A percentile compares a stretch with the other conserved stretches of the same genome.
phyloP scores from a whole-genome alignment of 2,113 vertebrate genomes.

The Rhineura floridana region DNA sequence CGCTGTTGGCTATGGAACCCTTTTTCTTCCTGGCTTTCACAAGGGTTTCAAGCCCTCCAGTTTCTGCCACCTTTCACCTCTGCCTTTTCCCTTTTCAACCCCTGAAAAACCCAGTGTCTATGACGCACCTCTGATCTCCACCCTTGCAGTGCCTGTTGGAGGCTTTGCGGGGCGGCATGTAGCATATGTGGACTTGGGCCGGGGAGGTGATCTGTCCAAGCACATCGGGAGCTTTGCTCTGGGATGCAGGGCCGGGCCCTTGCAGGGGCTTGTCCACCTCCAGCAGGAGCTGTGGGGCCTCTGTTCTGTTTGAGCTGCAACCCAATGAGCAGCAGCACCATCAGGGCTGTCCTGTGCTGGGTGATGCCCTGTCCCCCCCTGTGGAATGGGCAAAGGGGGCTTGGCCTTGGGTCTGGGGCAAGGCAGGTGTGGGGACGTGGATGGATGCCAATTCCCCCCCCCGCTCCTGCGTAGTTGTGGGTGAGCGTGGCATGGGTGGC shows the following conservation, averaged over 20 bases:
- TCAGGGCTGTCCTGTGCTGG: not conserved
- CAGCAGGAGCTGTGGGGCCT: not conserved
- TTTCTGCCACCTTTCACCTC: too few relatives aligned
- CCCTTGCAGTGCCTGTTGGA: not conserved
- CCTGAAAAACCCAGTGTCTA: too few relatives aligned
- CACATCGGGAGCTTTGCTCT: not conserved
- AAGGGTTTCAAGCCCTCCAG: not conserved
- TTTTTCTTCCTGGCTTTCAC: not conserved
- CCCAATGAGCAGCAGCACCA: not conserved
- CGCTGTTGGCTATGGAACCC: not conserved
- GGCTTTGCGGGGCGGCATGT: not conserved
- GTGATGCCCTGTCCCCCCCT: not conserved
- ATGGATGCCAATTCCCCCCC: not conserved
- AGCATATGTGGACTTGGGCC: not conserved
- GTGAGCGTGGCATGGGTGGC: slow-evolving; percentile 66
- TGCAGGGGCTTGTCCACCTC: not conserved
- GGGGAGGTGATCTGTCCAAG: not conserved
- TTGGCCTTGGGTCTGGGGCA: not conserved
- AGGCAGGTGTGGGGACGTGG: not conserved
- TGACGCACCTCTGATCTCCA: not conserved
- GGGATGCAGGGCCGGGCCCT: not conserved
- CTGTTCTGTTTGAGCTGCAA: not conserved
- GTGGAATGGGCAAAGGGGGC: not conserved
- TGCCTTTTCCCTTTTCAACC: not conserved
- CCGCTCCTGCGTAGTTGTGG: slow-evolving; percentile 51